Evolutionary conservation across 92 coral and sea anemone species (phyloP).

Genomic region (Siderastrea siderea): DNA sequence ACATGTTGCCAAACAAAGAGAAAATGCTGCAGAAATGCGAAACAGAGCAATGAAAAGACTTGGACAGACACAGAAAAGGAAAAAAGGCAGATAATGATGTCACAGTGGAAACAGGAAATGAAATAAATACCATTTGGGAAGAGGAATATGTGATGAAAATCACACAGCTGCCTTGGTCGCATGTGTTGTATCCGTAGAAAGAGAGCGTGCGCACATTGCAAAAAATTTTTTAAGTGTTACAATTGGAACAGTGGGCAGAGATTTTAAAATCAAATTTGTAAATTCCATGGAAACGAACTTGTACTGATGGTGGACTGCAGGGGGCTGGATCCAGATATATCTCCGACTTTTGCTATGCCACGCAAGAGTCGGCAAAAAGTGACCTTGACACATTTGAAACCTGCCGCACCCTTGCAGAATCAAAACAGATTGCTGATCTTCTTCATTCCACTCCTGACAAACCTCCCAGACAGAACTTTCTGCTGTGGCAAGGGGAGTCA

Average conservation of each 20-base stretch:
- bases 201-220: slow-evolving; percentile 17
- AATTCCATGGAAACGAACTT: slow-evolving; percentile 33
- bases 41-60: not conserved
- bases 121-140: no score
- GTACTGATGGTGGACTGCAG: slow-evolving; percentile 48
- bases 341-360: slow-evolving; percentile 57
- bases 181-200: slow-evolving; percentile 40
- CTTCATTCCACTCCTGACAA: slow-evolving; percentile 43
- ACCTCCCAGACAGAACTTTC: slow-evolving; percentile 25
- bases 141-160: slow-evolving; percentile 34
- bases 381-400: slow-evolving; percentile 37
- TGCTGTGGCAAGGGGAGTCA: slow-evolving; percentile 43
- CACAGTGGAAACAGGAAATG: no score
- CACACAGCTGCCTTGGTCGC: slow-evolving; percentile 42
- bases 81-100: not conserved
- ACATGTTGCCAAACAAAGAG: no score
- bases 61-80: not conserved
- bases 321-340: slow-evolving; percentile 47
- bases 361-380: slow-evolving; percentile 48
- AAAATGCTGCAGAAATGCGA: not conserved
- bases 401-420: slow-evolving; percentile 32
- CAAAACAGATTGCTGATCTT: slow-evolving; percentile 27
- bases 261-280: slow-evolving; percentile 27
- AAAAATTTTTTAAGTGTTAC: slow-evolving; percentile 6
- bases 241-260: slow-evolving; percentile 44